These are phyloP conservation scores for Datnioides undecimradiatus DNA, from an alignment of 2,113 vertebrate species.

Conservation along the genomic window DNA sequence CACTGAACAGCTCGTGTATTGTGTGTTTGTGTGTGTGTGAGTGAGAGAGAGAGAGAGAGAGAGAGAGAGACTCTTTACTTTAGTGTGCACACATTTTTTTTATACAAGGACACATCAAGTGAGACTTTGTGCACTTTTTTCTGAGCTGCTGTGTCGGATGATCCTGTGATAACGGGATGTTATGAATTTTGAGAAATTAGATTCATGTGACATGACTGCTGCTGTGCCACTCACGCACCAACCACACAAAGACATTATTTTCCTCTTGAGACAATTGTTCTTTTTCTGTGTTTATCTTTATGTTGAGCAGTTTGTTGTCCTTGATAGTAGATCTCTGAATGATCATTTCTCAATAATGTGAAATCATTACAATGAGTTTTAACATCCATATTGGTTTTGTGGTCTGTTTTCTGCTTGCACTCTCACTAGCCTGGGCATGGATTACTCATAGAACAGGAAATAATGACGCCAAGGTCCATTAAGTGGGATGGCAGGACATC, in stretches of 20 bases:
- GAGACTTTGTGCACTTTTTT: conserved; percentile 23
- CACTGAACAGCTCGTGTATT: conserved; percentile 62
- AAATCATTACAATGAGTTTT: conserved; percentile 64
- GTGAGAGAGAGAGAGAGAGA: background rate
- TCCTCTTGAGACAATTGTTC: conserved; percentile 39
- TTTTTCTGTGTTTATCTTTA: conserved; percentile 42
- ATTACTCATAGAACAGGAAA: conserved; percentile 83
- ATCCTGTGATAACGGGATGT: conserved; percentile 50
- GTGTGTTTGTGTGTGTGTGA: conserved; percentile 13
- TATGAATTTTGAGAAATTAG: conserved; percentile 48
- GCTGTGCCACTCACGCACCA: conserved; percentile 16
- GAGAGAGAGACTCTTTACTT: conserved; percentile 7
- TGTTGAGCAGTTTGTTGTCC: conserved; percentile 20
- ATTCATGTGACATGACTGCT: conserved; percentile 49
- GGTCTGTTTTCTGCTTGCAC: conserved; percentile 71
- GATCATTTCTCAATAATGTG: conserved; percentile 59
- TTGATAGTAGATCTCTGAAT: conserved; percentile 53
- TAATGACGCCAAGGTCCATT: conserved; percentile 83
- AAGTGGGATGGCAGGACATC: conserved; percentile 82
- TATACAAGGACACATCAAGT: background rate
- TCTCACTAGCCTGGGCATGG: conserved; percentile 69
- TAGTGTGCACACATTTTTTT: conserved; percentile 7
- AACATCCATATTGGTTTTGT: conserved; percentile 66
- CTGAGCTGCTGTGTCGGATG: conserved; percentile 4
- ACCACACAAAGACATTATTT: conserved; percentile 31